Conservation (phyloP, 2,113 vertebrate species). For the Crocuta crocuta region DNA sequence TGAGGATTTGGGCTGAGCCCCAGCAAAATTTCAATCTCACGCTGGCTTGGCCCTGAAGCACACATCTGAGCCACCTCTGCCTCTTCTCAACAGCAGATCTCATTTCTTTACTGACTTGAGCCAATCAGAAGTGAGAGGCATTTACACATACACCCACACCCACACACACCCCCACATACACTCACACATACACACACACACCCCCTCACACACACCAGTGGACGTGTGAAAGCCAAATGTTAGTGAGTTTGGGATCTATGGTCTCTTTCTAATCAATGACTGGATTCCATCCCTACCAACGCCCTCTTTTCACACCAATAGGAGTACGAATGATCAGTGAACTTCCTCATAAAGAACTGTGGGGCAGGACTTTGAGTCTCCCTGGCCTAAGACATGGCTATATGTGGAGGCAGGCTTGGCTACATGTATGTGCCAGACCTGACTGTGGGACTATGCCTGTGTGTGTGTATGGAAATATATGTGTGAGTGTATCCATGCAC, state of each 20-base stretch:
- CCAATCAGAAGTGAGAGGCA: neutral
- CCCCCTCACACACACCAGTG: neutral
- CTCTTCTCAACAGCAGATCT: neutral
- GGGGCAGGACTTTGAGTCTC: neutral
- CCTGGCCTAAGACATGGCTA: neutral
- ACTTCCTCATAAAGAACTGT: slow-evolving; percentile 25
- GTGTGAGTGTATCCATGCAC: neutral
- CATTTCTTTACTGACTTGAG: slow-evolving; percentile 37
- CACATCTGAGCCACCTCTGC: neutral
- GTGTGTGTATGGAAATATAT: neutral
- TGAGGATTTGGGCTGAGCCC: slow-evolving; percentile 62
- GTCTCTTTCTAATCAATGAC: neutral
- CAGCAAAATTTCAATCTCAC: slow-evolving; percentile 63
- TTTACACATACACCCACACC: neutral
- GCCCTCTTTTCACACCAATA: neutral
- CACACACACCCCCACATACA: neutral
- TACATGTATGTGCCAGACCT: neutral
- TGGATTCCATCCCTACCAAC: neutral
- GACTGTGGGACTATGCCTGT: neutral
- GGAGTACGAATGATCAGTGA: neutral
- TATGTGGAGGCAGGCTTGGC: neutral
- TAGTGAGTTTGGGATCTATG: slow-evolving; percentile 14
- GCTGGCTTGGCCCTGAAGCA: neutral
- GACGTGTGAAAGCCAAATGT: slow-evolving; percentile 18
- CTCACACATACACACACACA: neutral